Conservation (phyloP, 2,888 invertebrate species). For the Clostera curtula region DNA sequence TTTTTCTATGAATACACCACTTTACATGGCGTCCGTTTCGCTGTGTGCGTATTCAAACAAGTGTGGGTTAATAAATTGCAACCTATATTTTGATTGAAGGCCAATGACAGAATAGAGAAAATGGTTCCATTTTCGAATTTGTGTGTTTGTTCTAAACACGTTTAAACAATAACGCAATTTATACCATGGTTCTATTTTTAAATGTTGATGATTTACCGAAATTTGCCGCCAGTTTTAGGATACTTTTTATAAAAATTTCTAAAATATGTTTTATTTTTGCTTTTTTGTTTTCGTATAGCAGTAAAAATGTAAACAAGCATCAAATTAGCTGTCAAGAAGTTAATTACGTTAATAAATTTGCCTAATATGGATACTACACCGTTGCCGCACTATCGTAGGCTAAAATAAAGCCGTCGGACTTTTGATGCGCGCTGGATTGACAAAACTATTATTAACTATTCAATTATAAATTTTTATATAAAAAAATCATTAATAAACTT, state of each 20-base stretch:
- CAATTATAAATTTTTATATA: no score
- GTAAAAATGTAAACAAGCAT: no score
- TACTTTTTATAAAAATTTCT: no score
- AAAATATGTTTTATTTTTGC: no score
- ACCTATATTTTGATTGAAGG: slow-evolving; percentile 71
- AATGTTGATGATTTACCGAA: no score
- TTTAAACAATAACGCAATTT: no score
- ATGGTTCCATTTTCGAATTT: slow-evolving; percentile 25
- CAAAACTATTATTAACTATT: slow-evolving; percentile 3
- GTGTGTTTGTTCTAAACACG: slow-evolving; percentile 8
- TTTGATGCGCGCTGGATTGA: slow-evolving; percentile 21
- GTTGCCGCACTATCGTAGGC: slow-evolving; percentile 53
- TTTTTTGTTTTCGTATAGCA: no score
- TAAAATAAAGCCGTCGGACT: slow-evolving; percentile 67
- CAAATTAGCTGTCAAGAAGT: no score
- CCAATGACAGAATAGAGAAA: slow-evolving; percentile 52
- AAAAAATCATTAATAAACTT: no score
- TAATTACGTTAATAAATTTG: slow-evolving; percentile 10
- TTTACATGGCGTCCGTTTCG: slow-evolving; percentile 27
- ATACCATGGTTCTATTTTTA: no score
- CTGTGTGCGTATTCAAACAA: slow-evolving; percentile 43
- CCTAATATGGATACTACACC: slow-evolving; percentile 23
- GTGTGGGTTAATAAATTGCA: slow-evolving; percentile 68
- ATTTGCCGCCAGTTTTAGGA: no score
- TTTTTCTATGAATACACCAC: slow-evolving; percentile 62